phyloP scores from a whole-genome alignment of 92 coral and sea anemone genomes.

The Phymanthus crucifer region DNA sequence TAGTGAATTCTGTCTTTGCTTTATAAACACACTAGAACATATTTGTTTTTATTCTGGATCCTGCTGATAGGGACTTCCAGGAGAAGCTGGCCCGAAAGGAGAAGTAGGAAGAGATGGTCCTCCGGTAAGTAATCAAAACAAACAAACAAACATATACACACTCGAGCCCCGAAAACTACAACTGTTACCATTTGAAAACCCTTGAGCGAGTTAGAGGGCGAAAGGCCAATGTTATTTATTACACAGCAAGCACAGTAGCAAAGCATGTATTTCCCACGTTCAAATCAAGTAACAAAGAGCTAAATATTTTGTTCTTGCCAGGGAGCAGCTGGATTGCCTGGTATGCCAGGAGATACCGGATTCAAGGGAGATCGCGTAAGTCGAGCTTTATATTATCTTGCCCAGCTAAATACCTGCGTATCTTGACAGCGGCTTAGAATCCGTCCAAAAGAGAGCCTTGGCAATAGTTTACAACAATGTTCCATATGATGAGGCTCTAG shows the following conservation, averaged over 20 bases:
- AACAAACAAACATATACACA: too few species aligned
- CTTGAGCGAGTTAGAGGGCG: too few species aligned
- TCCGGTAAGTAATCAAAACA: constrained; percentile 54
- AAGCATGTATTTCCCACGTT: too few species aligned
- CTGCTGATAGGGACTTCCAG: constrained; percentile 55
- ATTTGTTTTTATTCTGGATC: not conserved
- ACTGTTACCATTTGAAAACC: too few species aligned
- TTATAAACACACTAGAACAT: not conserved
- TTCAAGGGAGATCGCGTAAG: constrained; percentile 73
- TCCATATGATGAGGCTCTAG: too few species aligned
- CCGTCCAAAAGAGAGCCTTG: too few species aligned
- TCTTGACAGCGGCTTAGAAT: too few species aligned
- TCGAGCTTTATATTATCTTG: not conserved
- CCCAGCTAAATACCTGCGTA: too few species aligned
- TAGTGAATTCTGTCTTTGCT: too few species aligned
- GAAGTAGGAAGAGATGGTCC: constrained; percentile 64
- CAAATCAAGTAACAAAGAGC: not conserved
- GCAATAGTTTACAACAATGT: too few species aligned
- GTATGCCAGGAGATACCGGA: constrained; percentile 68
- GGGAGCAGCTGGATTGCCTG: constrained; percentile 74
- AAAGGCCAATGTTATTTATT: too few species aligned
- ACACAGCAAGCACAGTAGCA: too few species aligned
- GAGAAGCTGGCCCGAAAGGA: constrained; percentile 61
- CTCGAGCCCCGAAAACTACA: not conserved
- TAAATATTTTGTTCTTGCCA: constrained; percentile 2